phyloP scores from a whole-genome alignment of 2,888 invertebrate species.

The Hypolimnas misippus region DNA sequence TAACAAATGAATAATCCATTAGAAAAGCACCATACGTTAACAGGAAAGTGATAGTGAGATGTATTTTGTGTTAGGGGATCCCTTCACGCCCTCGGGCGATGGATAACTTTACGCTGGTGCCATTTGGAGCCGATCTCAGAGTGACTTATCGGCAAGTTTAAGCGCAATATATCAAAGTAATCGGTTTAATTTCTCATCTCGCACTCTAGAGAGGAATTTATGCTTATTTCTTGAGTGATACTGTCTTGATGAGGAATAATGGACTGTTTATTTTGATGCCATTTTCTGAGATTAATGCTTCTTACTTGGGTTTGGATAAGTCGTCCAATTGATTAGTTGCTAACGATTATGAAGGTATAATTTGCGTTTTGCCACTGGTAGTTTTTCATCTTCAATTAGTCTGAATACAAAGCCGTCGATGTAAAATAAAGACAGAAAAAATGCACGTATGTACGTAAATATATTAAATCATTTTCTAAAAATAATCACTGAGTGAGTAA shows the following conservation, averaged over 20 bases:
- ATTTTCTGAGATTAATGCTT: constrained; percentile 16
- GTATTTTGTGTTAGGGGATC: constrained; percentile 27
- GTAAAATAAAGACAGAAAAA: too few species aligned
- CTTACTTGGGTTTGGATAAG: constrained; percentile 11
- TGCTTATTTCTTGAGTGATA: constrained; percentile 72
- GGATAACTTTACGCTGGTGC: constrained; percentile 79
- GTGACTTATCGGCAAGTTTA: constrained; percentile 82
- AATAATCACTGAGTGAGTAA: too few species aligned
- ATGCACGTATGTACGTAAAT: too few species aligned
- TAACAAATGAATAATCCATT: not conserved
- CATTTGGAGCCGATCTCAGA: constrained; percentile 76
- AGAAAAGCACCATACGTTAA: not conserved
- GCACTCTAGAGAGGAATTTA: constrained; percentile 69
- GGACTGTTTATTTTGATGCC: constrained; percentile 38
- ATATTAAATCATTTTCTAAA: too few species aligned
- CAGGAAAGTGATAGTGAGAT: constrained; percentile 5
- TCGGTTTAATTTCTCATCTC: constrained; percentile 83
- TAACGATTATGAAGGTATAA: constrained; percentile 1
- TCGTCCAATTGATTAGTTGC: not conserved
- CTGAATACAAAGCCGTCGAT: too few species aligned
- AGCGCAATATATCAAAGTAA: constrained; percentile 81
- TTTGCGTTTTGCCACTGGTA: not conserved
- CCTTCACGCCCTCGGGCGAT: constrained; percentile 54
- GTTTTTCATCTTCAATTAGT: not conserved
- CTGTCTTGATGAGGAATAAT: constrained; percentile 59